Conservation (phyloP, 2,888 invertebrate species). For the Bombyx huttoni region DNA sequence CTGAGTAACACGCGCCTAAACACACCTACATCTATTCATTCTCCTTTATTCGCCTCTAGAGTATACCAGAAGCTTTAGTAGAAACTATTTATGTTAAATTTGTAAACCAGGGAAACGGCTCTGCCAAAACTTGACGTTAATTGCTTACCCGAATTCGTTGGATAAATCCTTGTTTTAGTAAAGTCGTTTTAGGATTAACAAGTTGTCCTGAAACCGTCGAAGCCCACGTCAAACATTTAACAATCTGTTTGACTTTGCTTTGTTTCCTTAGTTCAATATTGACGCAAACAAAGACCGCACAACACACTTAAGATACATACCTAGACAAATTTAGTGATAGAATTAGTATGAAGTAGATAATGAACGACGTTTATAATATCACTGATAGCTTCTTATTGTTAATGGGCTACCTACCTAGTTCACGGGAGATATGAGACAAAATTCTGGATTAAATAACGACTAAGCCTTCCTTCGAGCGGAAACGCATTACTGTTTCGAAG, state of each 20-base stretch:
- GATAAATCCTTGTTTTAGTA: constrained; percentile 6
- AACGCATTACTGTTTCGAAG: too few species aligned
- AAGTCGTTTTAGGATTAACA: constrained; percentile 1
- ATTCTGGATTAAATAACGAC: too few species aligned
- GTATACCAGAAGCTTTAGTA: neutral
- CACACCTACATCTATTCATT: neutral
- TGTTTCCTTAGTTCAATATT: neutral
- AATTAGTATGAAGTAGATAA: too few species aligned
- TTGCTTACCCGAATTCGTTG: constrained; percentile 1
- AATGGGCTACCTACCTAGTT: too few species aligned
- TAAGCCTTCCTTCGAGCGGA: too few species aligned
- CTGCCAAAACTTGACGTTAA: constrained; percentile 1
- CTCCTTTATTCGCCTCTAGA: neutral
- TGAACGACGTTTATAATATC: too few species aligned
- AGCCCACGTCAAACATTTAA: neutral
- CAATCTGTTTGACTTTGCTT: neutral
- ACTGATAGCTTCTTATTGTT: too few species aligned
- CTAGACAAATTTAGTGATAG: too few species aligned
- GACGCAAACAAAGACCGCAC: neutral
- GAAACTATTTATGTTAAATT: neutral
- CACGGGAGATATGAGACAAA: too few species aligned
- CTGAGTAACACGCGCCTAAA: neutral
- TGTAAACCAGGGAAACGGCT: constrained; percentile 1
- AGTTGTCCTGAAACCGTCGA: neutral
- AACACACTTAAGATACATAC: too few species aligned